Percentiles rank a stretch among this genome's conserved stretches.
These are phyloP conservation scores for Bagarius yarrelli DNA, from an alignment of 2,113 vertebrate species.

Conservation along the genomic window DNA sequence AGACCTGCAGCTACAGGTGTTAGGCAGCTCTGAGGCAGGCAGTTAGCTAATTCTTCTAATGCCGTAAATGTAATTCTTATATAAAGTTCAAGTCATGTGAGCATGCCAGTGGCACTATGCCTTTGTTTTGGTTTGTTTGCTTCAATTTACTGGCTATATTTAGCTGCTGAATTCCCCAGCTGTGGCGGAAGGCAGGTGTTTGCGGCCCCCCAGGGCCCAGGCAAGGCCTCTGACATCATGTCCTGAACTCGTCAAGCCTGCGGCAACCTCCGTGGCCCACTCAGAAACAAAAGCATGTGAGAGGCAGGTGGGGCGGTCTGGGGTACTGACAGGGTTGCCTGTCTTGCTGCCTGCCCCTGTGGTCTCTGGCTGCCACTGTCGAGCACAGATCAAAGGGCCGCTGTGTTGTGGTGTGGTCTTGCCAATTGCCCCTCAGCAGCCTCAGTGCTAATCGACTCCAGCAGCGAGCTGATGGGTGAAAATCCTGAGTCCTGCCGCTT, in stretches of 20 bases:
- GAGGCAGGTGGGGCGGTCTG: slow-evolving; percentile 63
- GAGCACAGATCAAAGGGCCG: slow-evolving; percentile 66
- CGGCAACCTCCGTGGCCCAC: slow-evolving; percentile 52
- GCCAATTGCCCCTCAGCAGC: slow-evolving; percentile 64
- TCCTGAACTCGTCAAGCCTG: slow-evolving; percentile 61
- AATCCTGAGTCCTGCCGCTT: slow-evolving; percentile 59
- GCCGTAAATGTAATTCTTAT: slow-evolving; percentile 49
- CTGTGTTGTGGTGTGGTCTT: slow-evolving; percentile 70
- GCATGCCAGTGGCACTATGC: slow-evolving; percentile 41
- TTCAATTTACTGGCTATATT: slow-evolving; percentile 66
- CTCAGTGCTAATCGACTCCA: slow-evolving; percentile 43
- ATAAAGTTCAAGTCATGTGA: slow-evolving; percentile 60
- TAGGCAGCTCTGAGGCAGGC: slow-evolving; percentile 55
- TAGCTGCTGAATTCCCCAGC: slow-evolving; percentile 70
- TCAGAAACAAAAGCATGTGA: slow-evolving; percentile 56
- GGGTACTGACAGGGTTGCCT: slow-evolving; percentile 46
- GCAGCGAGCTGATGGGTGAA: slow-evolving; percentile 64
- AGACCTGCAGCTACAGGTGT: slow-evolving; percentile 49
- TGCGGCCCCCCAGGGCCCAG: slow-evolving; percentile 54
- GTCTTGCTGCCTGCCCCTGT: slow-evolving; percentile 56
- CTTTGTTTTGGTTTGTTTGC: slow-evolving; percentile 66
- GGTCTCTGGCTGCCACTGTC: slow-evolving; percentile 62
- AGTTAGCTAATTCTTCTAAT: slow-evolving; percentile 57
- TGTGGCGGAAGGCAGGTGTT: slow-evolving; percentile 67
- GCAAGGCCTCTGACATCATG: slow-evolving; percentile 66